Evolutionary conservation across 2,888 invertebrate genomes (phyloP), one percentile per base, ranked within the genome.

Genomic region (Campoplex nolae): DNA sequence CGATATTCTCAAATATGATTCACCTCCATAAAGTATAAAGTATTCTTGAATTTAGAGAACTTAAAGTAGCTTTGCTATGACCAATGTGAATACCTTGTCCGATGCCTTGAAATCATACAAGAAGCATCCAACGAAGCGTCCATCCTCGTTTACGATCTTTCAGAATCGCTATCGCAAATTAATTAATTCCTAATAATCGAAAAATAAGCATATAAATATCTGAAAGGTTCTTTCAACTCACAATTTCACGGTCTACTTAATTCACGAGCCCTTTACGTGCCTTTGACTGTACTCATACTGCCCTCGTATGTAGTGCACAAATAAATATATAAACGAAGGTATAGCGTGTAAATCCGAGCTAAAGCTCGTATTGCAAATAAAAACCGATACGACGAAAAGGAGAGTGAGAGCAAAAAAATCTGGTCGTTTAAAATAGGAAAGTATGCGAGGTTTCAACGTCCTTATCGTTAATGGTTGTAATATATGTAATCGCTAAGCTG

Each of bases 1-100:
- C 79, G 84, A 88, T 89, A 87, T 83, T 76, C 76, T 23, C 71
- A 75, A 85, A 84, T 88, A 87, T 84, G 77, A 81, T 48, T 67
- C 48, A 51, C 23, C 38, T 23, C 78, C 67, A 56, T 48, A 3
- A 16, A 65, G n/a, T 58, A 23, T 23, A 70, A 65, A 42, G 11
- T 28, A 32, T 32, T 6, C 32, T 62, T 16, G 1, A 16, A 32
- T 62, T 32, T 32, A 4, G 16, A 4, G 13, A 28, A 62, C 16
- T 23, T 11, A 32, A 32, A 16, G 32, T 32, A 58, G 28, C 32
- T 58, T 32, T 6, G 7, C 11, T 23, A 23, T 23, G 23, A 23
- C 23, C 23, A 23, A 23, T 23, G 23, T 23, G 23, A 23, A 23
- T 23, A 23, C 23, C 23, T 23, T 23, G 23, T 23, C 23, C 23